Evolutionary conservation across 2,797 vertebrate genomes (phyloP), one percentile per base, ranked within the genome.

Genomic region (Protonibea diacanthus): DNA sequence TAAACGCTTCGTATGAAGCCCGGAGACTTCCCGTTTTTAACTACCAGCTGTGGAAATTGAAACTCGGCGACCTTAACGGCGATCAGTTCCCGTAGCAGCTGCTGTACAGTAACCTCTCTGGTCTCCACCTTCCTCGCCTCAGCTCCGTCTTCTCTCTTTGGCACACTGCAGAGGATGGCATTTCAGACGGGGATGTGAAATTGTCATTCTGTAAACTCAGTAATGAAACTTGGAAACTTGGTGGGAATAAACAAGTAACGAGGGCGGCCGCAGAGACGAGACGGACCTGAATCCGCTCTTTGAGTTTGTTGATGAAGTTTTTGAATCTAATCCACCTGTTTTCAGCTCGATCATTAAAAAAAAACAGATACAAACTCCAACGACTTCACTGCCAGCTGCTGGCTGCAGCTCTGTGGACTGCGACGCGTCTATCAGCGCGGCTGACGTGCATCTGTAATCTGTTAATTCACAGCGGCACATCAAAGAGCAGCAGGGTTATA

Each of bases 401-500:
- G 1, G 27, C 27, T 4, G 27, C 5, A 29, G 27, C 27, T 29
- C 25, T 27, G 25, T 27, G 6, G 27, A 5, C 27, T 29, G 1
- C 33, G 8, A 9, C 33, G 33, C 8, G 33, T 33, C 33, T 2
- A 0, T 38, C 33, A 38, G 8, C 8, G 33, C 33, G 29, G 64
- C 63, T 71, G 59, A 61, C 71, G 58, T 78, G 25, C 56, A 56
- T 55, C 59, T 68, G 21, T 76, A 74, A 81, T 86, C 66, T 86
- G 83, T 79, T 65, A 62, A 76, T 76, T 76, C 64, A 77, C 15
- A 12, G 48, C 67, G 61, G 48, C 55, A 72, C 83, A 84, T 89
- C 61, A 86, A 78, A 82, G 66, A 17, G 52, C 45, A 56, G 13
- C 44, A 77, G 72, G 69, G 58, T 87, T 87, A 17, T 78, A 25